Conservation (phyloP, 2,888 invertebrate genomes). For the Zonitis immaculata region DNA sequence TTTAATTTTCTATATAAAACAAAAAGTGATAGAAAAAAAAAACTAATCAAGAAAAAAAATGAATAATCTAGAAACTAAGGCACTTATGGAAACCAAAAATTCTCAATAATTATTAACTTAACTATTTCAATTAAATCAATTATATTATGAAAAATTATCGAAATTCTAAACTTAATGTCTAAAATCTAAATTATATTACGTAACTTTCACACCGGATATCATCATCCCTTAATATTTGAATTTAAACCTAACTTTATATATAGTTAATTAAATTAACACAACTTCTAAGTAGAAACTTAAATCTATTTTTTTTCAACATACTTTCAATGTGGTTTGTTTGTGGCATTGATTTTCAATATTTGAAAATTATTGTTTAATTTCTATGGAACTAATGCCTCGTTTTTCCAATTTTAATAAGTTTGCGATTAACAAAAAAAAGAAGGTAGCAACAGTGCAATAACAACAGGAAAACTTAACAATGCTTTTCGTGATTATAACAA, state of each 20-base stretch:
- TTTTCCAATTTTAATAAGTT: not conserved
- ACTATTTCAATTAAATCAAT: not conserved
- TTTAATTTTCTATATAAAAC: not conserved
- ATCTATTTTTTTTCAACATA: no score
- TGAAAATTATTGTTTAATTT: no score
- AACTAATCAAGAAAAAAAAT: not conserved
- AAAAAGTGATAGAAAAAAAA: not conserved
- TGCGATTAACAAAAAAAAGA: constrained; percentile 5
- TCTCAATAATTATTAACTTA: not conserved
- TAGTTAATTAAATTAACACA: not conserved
- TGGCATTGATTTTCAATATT: no score
- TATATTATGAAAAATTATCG: not conserved
- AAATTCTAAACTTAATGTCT: not conserved
- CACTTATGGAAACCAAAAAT: constrained; percentile 10
- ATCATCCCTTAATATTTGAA: constrained; percentile 3
- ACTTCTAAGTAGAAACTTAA: no score
- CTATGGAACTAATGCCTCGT: no score
- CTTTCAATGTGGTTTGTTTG: no score
- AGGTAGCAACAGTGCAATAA: not conserved
- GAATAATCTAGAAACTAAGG: constrained; percentile 9
- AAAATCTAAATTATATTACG: constrained; percentile 11
- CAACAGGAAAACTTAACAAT: constrained; percentile 7
- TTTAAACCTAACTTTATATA: not conserved
- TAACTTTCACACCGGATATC: constrained; percentile 16
- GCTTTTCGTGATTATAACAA: not conserved